A percentile compares a stretch with the other conserved stretches of the same genome.
Conservation (phyloP, 2,888 invertebrate species). For the Drosophila nr. perissopoda region DNA sequence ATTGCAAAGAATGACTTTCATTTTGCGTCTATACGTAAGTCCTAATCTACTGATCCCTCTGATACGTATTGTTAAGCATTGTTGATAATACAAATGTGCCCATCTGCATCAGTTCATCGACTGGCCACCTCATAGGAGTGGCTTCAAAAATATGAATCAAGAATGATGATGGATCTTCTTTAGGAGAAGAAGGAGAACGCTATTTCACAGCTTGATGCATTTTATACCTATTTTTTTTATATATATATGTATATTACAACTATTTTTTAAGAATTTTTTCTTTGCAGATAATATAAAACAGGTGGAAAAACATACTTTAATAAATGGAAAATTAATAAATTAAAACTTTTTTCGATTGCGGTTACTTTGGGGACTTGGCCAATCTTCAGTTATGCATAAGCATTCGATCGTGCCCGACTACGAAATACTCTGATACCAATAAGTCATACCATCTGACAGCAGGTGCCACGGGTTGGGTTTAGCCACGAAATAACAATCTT, state of each 20-base stretch:
- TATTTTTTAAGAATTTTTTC: not conserved
- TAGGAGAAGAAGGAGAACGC: not conserved
- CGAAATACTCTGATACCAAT: not conserved
- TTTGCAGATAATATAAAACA: not conserved
- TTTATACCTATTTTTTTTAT: not conserved
- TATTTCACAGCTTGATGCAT: not conserved
- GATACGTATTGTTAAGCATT: not conserved
- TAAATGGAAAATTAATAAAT: not conserved
- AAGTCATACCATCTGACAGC: not conserved
- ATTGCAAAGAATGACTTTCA: slow-evolving; percentile 46
- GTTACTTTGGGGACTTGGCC: not conserved
- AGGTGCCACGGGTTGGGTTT: not conserved
- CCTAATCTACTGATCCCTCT: not conserved
- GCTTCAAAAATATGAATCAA: not conserved
- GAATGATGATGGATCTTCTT: not conserved
- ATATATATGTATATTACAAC: not conserved
- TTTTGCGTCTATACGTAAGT: slow-evolving; percentile 11
- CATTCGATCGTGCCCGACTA: not conserved
- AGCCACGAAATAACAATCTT: not conserved
- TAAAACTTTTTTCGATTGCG: not conserved
- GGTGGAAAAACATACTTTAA: not conserved
- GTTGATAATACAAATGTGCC: not conserved
- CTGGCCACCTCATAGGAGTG: not conserved
- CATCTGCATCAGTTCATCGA: not conserved
- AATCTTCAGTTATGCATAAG: not conserved